These are phyloP conservation scores for Idaea biselata DNA, from an alignment of 2,888 invertebrate genomes.

Conservation along the genomic window DNA sequence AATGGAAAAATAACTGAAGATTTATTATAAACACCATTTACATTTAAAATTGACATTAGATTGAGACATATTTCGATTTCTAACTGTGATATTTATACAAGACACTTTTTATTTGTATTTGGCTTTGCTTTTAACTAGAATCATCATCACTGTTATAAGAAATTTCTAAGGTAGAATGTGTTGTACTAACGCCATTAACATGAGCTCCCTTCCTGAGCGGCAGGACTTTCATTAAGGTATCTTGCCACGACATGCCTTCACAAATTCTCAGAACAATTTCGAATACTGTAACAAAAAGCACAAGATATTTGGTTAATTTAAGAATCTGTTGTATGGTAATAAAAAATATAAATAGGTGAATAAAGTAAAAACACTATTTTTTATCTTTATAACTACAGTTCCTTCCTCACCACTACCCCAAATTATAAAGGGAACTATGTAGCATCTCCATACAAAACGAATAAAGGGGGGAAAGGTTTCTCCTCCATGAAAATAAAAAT, in stretches of 20 bases:
- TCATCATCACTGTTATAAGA: constrained; percentile 43
- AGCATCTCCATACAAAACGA: too few species aligned
- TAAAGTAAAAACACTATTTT: not conserved
- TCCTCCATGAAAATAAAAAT: too few species aligned
- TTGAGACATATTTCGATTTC: too few species aligned
- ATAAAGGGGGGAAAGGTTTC: too few species aligned
- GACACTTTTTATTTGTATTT: not conserved
- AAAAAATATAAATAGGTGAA: constrained; percentile 8
- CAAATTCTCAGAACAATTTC: constrained; percentile 88
- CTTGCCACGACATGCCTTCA: constrained; percentile 89
- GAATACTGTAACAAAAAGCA: constrained; percentile 83
- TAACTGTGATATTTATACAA: not conserved
- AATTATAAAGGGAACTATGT: not conserved
- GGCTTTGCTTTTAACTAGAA: constrained; percentile 11
- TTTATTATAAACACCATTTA: too few species aligned
- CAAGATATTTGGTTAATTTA: not conserved
- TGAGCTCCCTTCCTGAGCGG: constrained; percentile 89
- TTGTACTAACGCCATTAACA: constrained; percentile 44
- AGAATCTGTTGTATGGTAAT: not conserved
- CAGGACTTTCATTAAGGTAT: constrained; percentile 87
- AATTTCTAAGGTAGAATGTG: constrained; percentile 45
- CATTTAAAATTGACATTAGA: too few species aligned
- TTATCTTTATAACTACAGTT: not conserved
- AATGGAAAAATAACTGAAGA: too few species aligned
- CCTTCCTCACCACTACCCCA: not conserved